Conservation (phyloP, 2,113 vertebrate genomes). For the Agelaius phoeniceus region DNA sequence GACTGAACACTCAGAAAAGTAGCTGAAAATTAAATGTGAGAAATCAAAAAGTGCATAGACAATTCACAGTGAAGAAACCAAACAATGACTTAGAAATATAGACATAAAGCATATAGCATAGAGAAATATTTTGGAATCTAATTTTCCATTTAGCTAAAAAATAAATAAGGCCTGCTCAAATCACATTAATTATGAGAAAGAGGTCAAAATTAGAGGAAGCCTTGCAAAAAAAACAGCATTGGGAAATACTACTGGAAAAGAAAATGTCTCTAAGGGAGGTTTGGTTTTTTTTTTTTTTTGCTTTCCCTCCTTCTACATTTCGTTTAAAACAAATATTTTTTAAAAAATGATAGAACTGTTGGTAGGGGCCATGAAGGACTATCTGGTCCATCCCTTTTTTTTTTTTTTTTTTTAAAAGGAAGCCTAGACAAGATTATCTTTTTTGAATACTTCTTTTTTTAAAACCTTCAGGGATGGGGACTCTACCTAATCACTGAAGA, state of each 20-base stretch:
- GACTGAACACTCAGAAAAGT: not conserved
- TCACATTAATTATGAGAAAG: not conserved
- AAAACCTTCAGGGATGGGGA: not conserved
- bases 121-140: not conserved
- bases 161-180: not conserved
- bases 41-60: not conserved
- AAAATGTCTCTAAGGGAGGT: not conserved
- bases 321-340: not conserved
- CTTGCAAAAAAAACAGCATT: not conserved
- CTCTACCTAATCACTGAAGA: not conserved
- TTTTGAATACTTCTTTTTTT: not conserved
- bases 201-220: not conserved
- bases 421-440: not conserved
- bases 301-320: not conserved
- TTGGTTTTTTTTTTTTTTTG: not conserved
- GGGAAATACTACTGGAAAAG: not conserved
- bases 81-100: not conserved
- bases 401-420: not conserved
- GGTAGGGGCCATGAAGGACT: not conserved
- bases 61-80: not conserved
- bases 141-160: not conserved
- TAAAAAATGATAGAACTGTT: not conserved
- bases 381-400: not conserved
- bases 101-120: not conserved
- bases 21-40: not conserved